These are phyloP conservation scores for Schizothorax lantsangensis DNA, from an alignment of 2,797 vertebrate species.

Conservation along the genomic window DNA sequence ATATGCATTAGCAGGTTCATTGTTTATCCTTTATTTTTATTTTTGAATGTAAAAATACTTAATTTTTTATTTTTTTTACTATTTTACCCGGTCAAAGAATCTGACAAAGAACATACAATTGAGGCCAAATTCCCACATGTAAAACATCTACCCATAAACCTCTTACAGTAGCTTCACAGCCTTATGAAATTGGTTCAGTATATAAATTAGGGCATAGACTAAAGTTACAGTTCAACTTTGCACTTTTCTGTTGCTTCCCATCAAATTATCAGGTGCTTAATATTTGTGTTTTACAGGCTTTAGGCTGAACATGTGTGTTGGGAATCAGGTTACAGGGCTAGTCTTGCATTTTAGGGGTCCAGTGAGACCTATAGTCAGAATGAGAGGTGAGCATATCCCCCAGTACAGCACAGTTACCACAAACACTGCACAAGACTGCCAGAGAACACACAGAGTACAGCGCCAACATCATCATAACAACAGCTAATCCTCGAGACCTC, in stretches of 20 bases:
- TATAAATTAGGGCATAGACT: background rate
- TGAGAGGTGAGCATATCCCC: conserved; percentile 20
- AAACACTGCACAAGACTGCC: conserved; percentile 13
- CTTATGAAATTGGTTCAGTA: conserved; percentile 16
- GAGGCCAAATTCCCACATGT: too few species aligned
- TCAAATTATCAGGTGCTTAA: conserved; percentile 60
- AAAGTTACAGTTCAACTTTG: conserved; percentile 21
- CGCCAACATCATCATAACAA: conserved; percentile 11
- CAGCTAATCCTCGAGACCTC: background rate
- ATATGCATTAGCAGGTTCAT: background rate
- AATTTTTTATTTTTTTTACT: background rate
- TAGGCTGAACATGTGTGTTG: conserved; percentile 42
- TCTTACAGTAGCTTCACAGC: conserved; percentile 27
- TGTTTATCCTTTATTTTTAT: background rate
- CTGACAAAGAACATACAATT: background rate
- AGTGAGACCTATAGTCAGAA: conserved; percentile 32
- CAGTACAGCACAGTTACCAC: conserved; percentile 24
- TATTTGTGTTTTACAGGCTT: conserved; percentile 57
- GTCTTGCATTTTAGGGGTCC: conserved; percentile 37
- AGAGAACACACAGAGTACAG: conserved; percentile 13
- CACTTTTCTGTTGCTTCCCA: conserved; percentile 33
- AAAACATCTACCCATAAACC: background rate
- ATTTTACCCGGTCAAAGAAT: background rate
- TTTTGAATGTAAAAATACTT: background rate
- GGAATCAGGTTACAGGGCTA: conserved; percentile 48